These are phyloP conservation scores for Micrastur ruficollis DNA, from an alignment of 2,797 vertebrate species.

Conservation along the genomic window DNA sequence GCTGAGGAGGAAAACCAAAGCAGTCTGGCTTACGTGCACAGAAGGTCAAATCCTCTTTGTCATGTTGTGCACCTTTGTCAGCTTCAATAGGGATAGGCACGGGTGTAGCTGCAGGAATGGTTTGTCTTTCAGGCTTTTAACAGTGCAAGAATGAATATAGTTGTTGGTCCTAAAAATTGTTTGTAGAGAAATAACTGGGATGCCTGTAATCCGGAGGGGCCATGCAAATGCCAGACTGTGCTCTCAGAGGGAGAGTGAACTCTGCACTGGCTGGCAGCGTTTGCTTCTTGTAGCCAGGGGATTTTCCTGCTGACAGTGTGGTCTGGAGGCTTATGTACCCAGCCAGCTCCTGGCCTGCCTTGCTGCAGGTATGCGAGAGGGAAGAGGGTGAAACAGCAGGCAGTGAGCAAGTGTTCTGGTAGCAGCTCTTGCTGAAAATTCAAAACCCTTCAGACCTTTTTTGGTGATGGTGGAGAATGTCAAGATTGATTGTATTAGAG, in stretches of 20 bases:
- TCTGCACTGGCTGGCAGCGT: slow-evolving; percentile 10
- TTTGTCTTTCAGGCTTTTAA: neutral
- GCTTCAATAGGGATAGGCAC: neutral
- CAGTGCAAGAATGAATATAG: neutral
- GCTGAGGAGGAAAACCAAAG: neutral
- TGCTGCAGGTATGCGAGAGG: slow-evolving; percentile 3
- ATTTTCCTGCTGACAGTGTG: slow-evolving; percentile 28
- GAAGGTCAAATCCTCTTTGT: neutral
- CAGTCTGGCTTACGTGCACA: neutral
- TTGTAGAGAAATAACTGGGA: slow-evolving; percentile 14
- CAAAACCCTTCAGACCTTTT: slow-evolving; percentile 35
- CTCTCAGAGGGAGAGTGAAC: slow-evolving; percentile 5
- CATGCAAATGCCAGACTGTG: neutral
- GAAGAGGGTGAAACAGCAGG: neutral
- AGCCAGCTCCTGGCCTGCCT: neutral
- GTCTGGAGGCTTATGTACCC: neutral
- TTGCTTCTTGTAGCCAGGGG: neutral
- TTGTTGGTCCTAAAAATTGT: neutral
- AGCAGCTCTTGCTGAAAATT: neutral
- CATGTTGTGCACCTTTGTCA: neutral
- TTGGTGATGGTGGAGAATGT: slow-evolving; percentile 24
- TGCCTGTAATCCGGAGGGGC: neutral
- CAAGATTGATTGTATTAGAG: slow-evolving; percentile 21
- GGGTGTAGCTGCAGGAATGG: neutral
- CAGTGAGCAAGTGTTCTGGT: neutral